phyloP scores from a whole-genome alignment of 1,140 invertebrate species.

The Macrobrachium rosenbergii region DNA sequence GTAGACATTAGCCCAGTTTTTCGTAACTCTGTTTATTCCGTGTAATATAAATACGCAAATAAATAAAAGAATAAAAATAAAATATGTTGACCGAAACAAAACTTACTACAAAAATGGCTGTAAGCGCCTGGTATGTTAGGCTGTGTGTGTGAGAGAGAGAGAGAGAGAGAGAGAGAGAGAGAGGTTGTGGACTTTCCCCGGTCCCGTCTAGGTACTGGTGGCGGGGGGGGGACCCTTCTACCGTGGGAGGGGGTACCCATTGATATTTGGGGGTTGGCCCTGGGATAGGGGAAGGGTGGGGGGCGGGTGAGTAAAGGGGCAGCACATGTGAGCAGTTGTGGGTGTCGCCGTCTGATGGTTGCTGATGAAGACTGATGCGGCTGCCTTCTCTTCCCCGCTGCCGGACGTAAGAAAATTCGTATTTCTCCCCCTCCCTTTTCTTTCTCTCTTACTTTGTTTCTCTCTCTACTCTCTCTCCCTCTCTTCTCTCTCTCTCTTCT shows the following conservation, averaged over 20 bases:
- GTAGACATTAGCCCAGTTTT: too few species aligned
- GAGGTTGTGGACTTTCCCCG: too few species aligned
- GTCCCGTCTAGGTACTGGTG: too few species aligned
- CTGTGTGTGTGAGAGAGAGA: not conserved
- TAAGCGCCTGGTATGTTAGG: not conserved
- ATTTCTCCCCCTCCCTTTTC: not conserved
- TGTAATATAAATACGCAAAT: too few species aligned
- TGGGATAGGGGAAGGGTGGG: not conserved
- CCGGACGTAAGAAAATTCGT: constrained; percentile 34
- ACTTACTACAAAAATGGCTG: not conserved
- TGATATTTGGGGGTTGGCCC: too few species aligned
- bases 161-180: too few species aligned
- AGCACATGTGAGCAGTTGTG: constrained; percentile 58
- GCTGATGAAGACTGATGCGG: constrained; percentile 58
- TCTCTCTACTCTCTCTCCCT: constrained; percentile 28
- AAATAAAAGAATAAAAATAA: too few species aligned
- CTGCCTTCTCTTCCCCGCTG: constrained; percentile 24
- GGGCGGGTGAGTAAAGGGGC: not conserved
- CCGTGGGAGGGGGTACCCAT: too few species aligned
- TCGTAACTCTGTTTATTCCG: too few species aligned
- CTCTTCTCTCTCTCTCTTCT: not conserved
- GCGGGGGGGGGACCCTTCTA: not conserved
- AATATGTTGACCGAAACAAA: not conserved
- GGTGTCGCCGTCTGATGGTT: constrained; percentile 57
- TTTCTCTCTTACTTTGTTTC: constrained; percentile 9